These are phyloP conservation scores for Meloidogyne floridensis DNA, from an alignment of 1,140 invertebrate species.

Conservation along the genomic window DNA sequence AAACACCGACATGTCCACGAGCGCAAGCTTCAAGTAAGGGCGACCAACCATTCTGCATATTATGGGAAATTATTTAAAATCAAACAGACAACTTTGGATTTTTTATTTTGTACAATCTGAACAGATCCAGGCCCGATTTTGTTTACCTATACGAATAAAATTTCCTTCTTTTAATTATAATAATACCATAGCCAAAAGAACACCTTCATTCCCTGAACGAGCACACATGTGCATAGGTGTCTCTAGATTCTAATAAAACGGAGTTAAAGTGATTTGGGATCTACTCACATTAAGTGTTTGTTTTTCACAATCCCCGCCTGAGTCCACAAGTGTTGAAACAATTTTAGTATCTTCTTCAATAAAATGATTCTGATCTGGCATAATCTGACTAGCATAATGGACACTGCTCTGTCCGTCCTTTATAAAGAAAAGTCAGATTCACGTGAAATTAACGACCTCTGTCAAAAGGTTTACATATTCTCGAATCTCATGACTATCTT, in stretches of 20 bases:
- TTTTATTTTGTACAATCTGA: constrained; percentile 88
- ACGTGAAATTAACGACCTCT: constrained; percentile 61
- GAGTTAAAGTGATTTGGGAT: background rate
- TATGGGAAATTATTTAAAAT: background rate
- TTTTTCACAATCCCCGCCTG: constrained; percentile 82
- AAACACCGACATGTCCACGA: constrained; percentile 71
- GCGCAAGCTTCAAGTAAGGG: constrained; percentile 85
- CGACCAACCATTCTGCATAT: constrained; percentile 80
- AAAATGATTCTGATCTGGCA: constrained; percentile 68
- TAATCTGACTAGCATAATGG: constrained; percentile 75
- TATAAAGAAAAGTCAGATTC: constrained; percentile 22
- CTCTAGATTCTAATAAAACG: constrained; percentile 71
- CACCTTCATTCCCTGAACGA: constrained; percentile 89
- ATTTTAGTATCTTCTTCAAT: constrained; percentile 85
- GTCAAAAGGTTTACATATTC: constrained; percentile 69
- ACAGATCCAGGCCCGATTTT: constrained; percentile 83
- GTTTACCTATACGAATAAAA: constrained; percentile 60
- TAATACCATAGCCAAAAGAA: constrained; percentile 84
- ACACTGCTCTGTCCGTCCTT: constrained; percentile 87
- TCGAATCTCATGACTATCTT: constrained; percentile 40
- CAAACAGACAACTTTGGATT: constrained; percentile 72
- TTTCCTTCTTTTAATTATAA: background rate
- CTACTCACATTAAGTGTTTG: constrained; percentile 75
- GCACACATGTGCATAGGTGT: constrained; percentile 93
- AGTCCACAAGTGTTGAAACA: constrained; percentile 82